Evolutionary conservation across 37 sponge, comb jelly and placozoan species (phyloP), one percentile per base, ranked within the genome.

Genomic region (Beroe forskalii): DNA sequence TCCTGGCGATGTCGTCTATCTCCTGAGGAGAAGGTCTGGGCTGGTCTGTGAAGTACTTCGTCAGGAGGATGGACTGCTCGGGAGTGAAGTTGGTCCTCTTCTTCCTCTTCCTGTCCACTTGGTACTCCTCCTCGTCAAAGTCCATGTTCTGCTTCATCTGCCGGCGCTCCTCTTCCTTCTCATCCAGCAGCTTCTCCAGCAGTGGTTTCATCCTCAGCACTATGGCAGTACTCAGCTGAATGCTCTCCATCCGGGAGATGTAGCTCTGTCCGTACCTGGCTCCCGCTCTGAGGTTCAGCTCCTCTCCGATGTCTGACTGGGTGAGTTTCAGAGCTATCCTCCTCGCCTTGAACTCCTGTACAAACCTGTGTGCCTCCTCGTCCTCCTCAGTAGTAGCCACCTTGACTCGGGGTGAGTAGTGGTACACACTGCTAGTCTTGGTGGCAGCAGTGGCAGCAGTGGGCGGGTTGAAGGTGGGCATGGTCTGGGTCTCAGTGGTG

Each of bases 151-250:
- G 44, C 86, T 44, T 41, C 86, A 80, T 44, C 48, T 37, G n/a
- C 23, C 55, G 12, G 2, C 86, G 1, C 86, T 80, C 86, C n/a
- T 80, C 86, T 27, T 80, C 86, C 55, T 80, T 80, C 55, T 41
- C 86, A 1, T 80, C 55, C 55, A 80, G 27, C 25, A 80, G 86
- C 24, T 44, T 27, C 86, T 33, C 4, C 86, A 80, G 55, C 1
- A 80, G 86, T 12, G 86, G 86, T 43, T 80, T 80, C 86, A 80
- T 80, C 55, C 86, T 80, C 43, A 80, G 86, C 27, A 80, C 86
- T 25, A 80, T 80, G 17, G 86, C 86, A 1, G 86, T 80, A 25
- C 86, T 80, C 43, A 80, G 86, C 30, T 80, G 86, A 20, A 80
- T 80, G 20, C 86, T 80, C 55, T 80, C 86, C 86, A 80, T 80